Evolutionary conservation across 2,888 invertebrate genomes (phyloP), one percentile per base, ranked within the genome.

Genomic region (Osmoderma eremita): DNA sequence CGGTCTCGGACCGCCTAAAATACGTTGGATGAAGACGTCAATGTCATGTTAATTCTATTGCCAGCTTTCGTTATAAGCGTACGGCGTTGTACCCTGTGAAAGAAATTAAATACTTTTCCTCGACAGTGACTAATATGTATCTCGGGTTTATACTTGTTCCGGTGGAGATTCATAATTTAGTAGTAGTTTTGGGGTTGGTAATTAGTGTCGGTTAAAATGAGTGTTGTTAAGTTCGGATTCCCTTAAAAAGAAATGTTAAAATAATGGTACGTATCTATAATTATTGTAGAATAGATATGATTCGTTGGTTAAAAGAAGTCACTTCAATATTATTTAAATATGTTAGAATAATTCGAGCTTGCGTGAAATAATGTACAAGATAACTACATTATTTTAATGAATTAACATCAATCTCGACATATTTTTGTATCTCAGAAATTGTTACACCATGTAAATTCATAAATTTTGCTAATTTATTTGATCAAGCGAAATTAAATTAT

Each of bases 1-100:
- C 56, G 54, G 12, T 18, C n/a, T 49, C 48, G 48, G 36, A 56
- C 56, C 17, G 17, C 30, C 65, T 41, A 20, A 58, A 49, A 17
- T 58, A 17, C 63, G 54, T 63, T 45, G 30, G 65, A 69, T 71
- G 61, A 69, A 70, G 70, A 69, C 56, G 41, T 70, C 70, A 70
- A 67, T 67, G 70, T 70, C 70, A 67, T 51, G 13, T 15, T 24
- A 20, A 18, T 38, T 41, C 30, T 15, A 39, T 39, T 62, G 13
- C 51, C 13, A 48, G 30, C 45, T 10, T n/a, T 45, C 30, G 15
- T 4, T 22, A 17, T 45, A 56, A 20, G 20, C 18, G 48, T 49
- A 36, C 30, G 36, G 69, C 58, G 61, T n/a, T n/a, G 17, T 45
- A 39, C 13, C 39, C 38, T 13, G 36, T 65, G 22, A 45, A 22